phyloP scores from a whole-genome alignment of 2,113 vertebrate species.

The Apodemus speciosus region DNA sequence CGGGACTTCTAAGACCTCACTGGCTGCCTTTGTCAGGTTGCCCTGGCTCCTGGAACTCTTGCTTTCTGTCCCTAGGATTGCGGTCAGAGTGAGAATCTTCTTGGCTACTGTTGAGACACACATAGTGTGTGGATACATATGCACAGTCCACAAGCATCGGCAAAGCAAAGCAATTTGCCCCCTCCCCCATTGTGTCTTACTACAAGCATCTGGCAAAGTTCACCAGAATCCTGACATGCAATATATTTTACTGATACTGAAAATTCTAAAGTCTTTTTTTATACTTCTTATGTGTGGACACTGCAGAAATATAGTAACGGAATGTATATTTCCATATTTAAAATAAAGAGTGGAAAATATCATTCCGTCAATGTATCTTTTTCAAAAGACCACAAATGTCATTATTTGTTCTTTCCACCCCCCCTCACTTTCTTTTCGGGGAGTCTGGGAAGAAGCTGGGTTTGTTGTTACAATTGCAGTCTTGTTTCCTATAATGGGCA shows the following conservation, averaged over 20 bases:
- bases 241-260: slow-evolving; percentile 46
- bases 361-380: slow-evolving; percentile 70
- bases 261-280: slow-evolving; percentile 59
- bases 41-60: background rate
- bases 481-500: slow-evolving; percentile 71
- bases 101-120: background rate
- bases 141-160: background rate
- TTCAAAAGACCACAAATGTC: slow-evolving; percentile 64
- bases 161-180: background rate
- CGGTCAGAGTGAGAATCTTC: background rate
- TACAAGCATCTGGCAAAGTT: background rate
- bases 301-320: slow-evolving; percentile 56
- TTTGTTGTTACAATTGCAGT: slow-evolving; percentile 74
- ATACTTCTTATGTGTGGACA: slow-evolving; percentile 52
- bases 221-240: background rate
- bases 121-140: rapidly evolving
- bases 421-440: slow-evolving; percentile 59
- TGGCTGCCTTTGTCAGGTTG: background rate
- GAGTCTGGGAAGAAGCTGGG: slow-evolving; percentile 57
- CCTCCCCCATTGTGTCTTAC: background rate
- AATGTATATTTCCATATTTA: slow-evolving; percentile 62
- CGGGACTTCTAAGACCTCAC: background rate
- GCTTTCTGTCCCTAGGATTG: background rate
- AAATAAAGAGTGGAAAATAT: slow-evolving; percentile 50
- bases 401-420: slow-evolving; percentile 53